Evolutionary conservation across 2,797 vertebrate species (phyloP).

Genomic region (Takifugu rubripes): DNA sequence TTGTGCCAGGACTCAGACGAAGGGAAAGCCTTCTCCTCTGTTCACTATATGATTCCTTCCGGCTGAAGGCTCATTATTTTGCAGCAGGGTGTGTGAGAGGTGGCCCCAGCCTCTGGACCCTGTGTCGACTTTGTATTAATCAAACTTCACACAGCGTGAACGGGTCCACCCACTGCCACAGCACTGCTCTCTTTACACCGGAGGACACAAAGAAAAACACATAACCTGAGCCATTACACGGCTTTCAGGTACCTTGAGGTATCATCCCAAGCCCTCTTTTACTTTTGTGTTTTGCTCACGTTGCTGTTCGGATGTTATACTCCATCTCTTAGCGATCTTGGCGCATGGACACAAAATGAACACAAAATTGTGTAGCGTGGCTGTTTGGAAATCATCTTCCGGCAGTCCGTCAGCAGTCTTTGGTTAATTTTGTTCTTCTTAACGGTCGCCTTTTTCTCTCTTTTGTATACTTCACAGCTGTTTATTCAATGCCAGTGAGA

Average conservation of each 20-base stretch:
- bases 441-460: conserved; percentile 11
- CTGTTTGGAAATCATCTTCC: conserved; percentile 2
- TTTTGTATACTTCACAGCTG: not conserved
- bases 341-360: no score
- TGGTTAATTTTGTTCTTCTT: conserved; percentile 11
- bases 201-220: conserved; percentile 74
- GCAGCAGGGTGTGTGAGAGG: conserved; percentile 77
- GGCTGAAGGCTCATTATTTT: conserved; percentile 93
- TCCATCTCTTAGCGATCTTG: not conserved
- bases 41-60: conserved; percentile 83
- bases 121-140: conserved; percentile 84
- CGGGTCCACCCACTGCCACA: conserved; percentile 73
- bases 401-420: not conserved
- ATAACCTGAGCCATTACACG: conserved; percentile 32
- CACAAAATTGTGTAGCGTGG: no score
- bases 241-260: no score
- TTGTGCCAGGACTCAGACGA: conserved; percentile 76
- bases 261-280: no score
- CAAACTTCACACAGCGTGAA: conserved; percentile 85
- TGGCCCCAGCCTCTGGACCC: conserved; percentile 85
- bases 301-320: not conserved
- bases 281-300: no score
- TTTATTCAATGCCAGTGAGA: conserved; percentile 28
- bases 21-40: conserved; percentile 68
- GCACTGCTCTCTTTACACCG: conserved; percentile 73